phyloP scores from a whole-genome alignment of 2,888 invertebrate genomes.

The Dione vanillae region DNA sequence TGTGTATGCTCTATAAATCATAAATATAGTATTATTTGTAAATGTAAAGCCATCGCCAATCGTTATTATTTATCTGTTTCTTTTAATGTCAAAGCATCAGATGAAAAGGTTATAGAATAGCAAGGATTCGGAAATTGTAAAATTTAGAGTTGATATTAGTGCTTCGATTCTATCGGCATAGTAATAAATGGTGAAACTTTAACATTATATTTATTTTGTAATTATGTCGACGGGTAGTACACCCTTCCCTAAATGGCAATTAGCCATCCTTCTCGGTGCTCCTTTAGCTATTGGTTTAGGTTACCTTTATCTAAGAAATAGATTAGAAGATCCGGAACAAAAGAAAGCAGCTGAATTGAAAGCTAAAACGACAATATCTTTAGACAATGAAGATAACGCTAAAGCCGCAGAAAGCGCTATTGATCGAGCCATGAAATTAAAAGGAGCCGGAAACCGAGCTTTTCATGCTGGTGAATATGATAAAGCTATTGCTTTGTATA shows the following conservation, averaged over 20 bases:
- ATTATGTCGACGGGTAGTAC: conserved; percentile 82
- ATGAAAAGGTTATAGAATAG: conserved; percentile 53
- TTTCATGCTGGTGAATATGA: conserved; percentile 95
- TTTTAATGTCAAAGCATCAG: conserved; percentile 44
- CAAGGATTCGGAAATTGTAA: conserved; percentile 62
- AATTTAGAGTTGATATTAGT: conserved; percentile 61
- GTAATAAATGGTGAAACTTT: conserved; percentile 73
- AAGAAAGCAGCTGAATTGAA: conserved; percentile 79
- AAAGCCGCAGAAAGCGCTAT: conserved; percentile 84
- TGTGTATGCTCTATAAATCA: no score
- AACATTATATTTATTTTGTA: conserved; percentile 54
- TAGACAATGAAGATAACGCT: conserved; percentile 83
- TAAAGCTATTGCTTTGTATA: conserved; percentile 95
- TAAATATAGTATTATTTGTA: no score
- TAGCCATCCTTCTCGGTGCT: conserved; percentile 92
- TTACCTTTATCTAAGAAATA: conserved; percentile 89
- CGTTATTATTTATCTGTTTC: conserved; percentile 20
- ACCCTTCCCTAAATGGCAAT: conserved; percentile 92
- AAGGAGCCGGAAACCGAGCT: conserved; percentile 94
- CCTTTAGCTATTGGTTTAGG: conserved; percentile 93
- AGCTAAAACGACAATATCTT: conserved; percentile 85
- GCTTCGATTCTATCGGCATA: conserved; percentile 54
- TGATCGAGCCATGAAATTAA: conserved; percentile 90
- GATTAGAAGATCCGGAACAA: conserved; percentile 81
- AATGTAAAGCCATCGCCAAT: no score